Base-by-base conservation (phyloP, 37 sponge, comb jelly and placozoan genomes). In the Geodia barretti region DNA sequence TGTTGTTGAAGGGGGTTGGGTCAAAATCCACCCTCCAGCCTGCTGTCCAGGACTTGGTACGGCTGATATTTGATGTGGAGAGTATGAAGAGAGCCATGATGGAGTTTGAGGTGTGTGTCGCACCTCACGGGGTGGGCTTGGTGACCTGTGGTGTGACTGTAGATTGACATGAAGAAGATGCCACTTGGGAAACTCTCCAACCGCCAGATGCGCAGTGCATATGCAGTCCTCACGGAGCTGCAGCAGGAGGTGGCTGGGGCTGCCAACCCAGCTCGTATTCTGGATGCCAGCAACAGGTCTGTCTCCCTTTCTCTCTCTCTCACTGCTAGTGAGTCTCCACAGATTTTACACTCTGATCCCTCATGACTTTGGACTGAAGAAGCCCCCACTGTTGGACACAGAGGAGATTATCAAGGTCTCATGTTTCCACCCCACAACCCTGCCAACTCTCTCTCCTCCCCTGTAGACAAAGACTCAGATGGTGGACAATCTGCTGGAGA, bases 151-250 rank as follows among this genome's bases (percentile, higher is more conserved):
- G n/a, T n/a, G n/a, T n/a, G 54, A 14, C 11, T 37, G 29, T 41
- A 97, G 97, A 98, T 98, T 88, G 99, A 98, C 61, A 85, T 96
- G 84, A 94, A 98, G 79, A 98, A 98, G 89, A 98, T 98, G 99
- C 99, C 99, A 41, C 88, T 98, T 3, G 99, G 99, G 19, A 98
- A 98, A 78, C 76, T 98, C 28, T 94, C 95, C 31, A 84, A 84
- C 74, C 86, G 88, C 23, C 99, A 98, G 85, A 96, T 98, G 1
- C 77, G 87, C 36, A 76, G 77, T 72, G 99, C 99, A 1, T 98
- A 94, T 76, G 54, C 70, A 3, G 95, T 96, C 59, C 91, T 98
- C 65, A 87, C 89, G 34, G 94, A 93, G 29, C 78, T 87, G 17
- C 90, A 78, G 63, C 59, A 34, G 5, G 90, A 91, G 77, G 25